These are phyloP conservation scores for Rhabdornis inornatus DNA, from an alignment of 2,113 vertebrate species.

Conservation along the genomic window DNA sequence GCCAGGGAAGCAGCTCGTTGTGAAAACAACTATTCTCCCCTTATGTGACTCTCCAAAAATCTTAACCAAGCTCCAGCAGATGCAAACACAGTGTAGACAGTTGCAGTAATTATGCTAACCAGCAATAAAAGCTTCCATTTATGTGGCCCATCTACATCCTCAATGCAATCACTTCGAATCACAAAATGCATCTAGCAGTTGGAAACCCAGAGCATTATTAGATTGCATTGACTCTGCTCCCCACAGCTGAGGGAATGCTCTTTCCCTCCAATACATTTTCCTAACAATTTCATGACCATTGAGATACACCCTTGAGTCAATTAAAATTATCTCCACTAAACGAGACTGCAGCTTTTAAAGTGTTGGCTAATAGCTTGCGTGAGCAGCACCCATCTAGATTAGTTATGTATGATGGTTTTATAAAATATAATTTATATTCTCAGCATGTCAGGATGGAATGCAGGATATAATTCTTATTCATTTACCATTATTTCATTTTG, in stretches of 20 bases:
- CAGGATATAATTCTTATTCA: slow-evolving; percentile 17
- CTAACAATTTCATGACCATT: slow-evolving; percentile 48
- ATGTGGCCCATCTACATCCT: slow-evolving; percentile 15
- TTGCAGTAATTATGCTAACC: slow-evolving; percentile 43
- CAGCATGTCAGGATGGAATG: slow-evolving; percentile 1
- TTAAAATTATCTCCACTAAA: slow-evolving; percentile 68
- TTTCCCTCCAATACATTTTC: slow-evolving; percentile 42
- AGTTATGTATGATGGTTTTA: neutral
- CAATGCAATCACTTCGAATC: slow-evolving; percentile 35
- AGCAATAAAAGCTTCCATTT: slow-evolving; percentile 51
- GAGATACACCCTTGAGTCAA: slow-evolving; percentile 61
- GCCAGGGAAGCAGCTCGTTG: neutral
- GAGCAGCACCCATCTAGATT: neutral
- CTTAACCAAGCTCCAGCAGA: slow-evolving; percentile 30
- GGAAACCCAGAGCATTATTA: slow-evolving; percentile 41
- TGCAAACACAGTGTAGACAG: slow-evolving; percentile 13
- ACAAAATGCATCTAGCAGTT: slow-evolving; percentile 30
- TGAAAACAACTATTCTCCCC: neutral
- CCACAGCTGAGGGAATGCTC: slow-evolving; percentile 29
- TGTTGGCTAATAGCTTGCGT: slow-evolving; percentile 35
- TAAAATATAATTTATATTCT: slow-evolving; percentile 59
- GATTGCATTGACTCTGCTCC: slow-evolving; percentile 31
- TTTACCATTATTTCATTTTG: slow-evolving; percentile 34
- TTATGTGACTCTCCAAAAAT: neutral
- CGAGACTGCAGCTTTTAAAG: slow-evolving; percentile 59